Conservation (phyloP, 2,888 invertebrate genomes). For the Pseudococcus viburni region DNA sequence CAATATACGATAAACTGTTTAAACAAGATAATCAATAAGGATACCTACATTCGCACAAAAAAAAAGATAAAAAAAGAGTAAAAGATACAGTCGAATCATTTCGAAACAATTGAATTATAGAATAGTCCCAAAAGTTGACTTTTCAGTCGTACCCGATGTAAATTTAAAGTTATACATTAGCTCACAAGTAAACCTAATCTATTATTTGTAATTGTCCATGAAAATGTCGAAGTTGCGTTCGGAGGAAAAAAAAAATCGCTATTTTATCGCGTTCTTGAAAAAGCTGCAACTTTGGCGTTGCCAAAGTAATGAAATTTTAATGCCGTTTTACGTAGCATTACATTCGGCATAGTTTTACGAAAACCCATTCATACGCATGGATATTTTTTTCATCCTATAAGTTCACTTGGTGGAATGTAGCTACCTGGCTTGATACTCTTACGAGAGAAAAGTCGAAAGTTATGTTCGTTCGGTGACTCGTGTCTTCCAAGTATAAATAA, state of each 20-base stretch:
- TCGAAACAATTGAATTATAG: slow-evolving; percentile 1
- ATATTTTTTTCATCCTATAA: too few species aligned
- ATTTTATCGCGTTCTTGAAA: slow-evolving; percentile 10
- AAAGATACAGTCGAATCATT: not conserved
- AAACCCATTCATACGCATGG: not conserved
- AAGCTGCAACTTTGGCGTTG: not conserved
- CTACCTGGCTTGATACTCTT: too few species aligned
- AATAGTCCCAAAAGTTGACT: slow-evolving; percentile 19
- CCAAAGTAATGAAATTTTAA: slow-evolving; percentile 5
- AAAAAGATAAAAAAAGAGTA: not conserved
- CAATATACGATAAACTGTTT: too few species aligned
- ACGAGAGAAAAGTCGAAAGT: too few species aligned
- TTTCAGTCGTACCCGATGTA: not conserved
- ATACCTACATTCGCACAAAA: not conserved
- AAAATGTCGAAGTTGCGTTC: not conserved
- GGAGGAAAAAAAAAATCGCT: not conserved
- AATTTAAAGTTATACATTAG: not conserved
- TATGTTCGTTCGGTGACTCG: too few species aligned
- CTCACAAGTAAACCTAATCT: not conserved
- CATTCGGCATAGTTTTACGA: not conserved
- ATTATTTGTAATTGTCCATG: slow-evolving; percentile 24
- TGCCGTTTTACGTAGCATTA: not conserved
- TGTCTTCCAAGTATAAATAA: too few species aligned
- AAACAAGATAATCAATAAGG: too few species aligned
- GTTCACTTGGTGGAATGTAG: too few species aligned